Evolutionary conservation across 1,140 invertebrate genomes (phyloP).

Genomic region (Planococcus citri): DNA sequence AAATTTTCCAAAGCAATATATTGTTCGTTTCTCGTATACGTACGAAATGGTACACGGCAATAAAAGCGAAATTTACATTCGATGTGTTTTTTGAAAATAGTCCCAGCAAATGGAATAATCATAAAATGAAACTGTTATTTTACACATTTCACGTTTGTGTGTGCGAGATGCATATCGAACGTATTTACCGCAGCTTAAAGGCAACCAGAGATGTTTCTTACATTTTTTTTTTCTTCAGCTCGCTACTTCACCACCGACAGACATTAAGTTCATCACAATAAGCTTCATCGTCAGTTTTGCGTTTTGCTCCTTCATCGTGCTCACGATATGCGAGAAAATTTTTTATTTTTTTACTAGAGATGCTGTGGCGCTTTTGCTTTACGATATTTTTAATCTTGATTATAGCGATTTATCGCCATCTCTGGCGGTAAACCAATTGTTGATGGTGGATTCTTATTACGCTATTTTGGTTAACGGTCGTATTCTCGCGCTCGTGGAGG

Average conservation of each 20-base stretch:
- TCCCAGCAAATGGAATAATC: slow-evolving; percentile 6
- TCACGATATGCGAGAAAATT: neutral
- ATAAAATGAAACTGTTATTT: slow-evolving; percentile 8
- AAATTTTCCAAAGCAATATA: neutral
- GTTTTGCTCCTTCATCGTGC: no score
- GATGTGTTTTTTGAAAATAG: slow-evolving; percentile 1
- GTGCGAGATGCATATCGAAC: neutral
- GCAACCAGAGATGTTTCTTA: neutral
- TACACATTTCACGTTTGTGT: neutral
- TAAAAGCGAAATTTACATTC: neutral
- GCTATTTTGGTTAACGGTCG: neutral
- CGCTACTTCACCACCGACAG: no score
- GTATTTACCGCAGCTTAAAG: neutral
- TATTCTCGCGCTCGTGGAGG: neutral
- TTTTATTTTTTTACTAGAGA: neutral
- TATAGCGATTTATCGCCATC: neutral
- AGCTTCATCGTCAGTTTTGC: slow-evolving; percentile 6
- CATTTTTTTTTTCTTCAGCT: neutral
- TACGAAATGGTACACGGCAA: neutral
- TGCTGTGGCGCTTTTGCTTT: neutral
- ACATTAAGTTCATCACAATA: neutral
- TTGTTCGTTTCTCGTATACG: no score
- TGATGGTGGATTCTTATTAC: neutral
- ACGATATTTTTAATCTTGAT: neutral
- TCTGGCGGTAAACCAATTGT: neutral